Base-by-base conservation (phyloP, 2,888 invertebrate genomes). In the Drosophila seclusa region DNA sequence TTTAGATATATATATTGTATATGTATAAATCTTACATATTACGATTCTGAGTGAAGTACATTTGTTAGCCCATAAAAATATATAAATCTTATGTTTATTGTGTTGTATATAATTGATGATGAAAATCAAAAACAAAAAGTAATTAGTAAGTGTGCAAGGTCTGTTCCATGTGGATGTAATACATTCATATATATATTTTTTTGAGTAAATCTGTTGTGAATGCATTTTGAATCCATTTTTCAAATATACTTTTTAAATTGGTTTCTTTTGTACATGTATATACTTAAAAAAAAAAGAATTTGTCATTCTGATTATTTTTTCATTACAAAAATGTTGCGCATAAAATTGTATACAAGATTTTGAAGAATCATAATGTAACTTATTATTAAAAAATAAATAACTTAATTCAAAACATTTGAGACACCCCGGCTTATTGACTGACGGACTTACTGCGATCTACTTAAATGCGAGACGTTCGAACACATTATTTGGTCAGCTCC, bases 21-120 rank as follows among this genome's bases (percentile, higher is more conserved):
- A 67, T 71, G 68, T 72, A 68, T 81, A 80, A 77, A 81, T 85
- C 89, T 83, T 89, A 89, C 81, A 73, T 63, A 88, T 73, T 90
- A 89, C 85, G 81, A 80, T 77, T 90, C 77, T 52, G 85, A 89
- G 78, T 87, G 84, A 90, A 85, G 89, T 83, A 89, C 84, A 86
- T 90, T 90, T 80, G 83, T 89, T 90, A 83, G 90, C 84, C 68
- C 82, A 62, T 87, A 83, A 87, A 72, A 87, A 69, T 63, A 72
- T 68, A 78, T 69, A 78, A 72, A 69, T 83, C 70, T 63, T 70
- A 80, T 62, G 70, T 70, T 76, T 76, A 77, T 65, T 67, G 60
- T 79, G 58, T 66, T 68, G 57, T 79, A 58, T 65, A 78, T 77
- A 55, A 65, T 67, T 72, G 57, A 76, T 68, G 48, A 78, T 73